Percentiles rank a stretch among this genome's conserved stretches.
These are phyloP conservation scores for Invenusta paracnida DNA, from an alignment of 2,888 invertebrate species.

Conservation along the genomic window DNA sequence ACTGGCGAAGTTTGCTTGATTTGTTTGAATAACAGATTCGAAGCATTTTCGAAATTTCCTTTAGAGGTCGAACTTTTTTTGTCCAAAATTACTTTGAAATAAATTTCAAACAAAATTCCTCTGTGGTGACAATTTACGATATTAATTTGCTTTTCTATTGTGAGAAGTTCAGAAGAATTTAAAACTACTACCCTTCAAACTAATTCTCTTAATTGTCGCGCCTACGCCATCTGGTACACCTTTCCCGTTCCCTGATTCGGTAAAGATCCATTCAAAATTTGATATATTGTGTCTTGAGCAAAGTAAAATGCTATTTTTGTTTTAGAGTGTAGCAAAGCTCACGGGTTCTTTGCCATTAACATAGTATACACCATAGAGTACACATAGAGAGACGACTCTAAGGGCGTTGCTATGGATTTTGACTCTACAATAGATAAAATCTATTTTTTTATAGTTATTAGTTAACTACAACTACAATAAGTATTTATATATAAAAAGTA, in stretches of 20 bases:
- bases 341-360: constrained; percentile 8
- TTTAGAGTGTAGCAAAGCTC: constrained; percentile 23
- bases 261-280: constrained; percentile 26
- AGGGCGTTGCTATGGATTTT: too few relatives aligned
- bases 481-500: too few relatives aligned
- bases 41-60: constrained; percentile 12
- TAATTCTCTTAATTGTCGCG: constrained; percentile 7
- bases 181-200: not conserved
- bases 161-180: constrained; percentile 8
- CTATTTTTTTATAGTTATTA: too few relatives aligned
- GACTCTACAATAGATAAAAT: too few relatives aligned
- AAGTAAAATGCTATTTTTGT: constrained; percentile 13
- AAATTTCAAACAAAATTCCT: not conserved
- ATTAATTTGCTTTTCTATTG: constrained; percentile 22
- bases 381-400: too few relatives aligned
- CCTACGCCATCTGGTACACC: constrained; percentile 19
- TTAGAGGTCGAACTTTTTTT: constrained; percentile 19
- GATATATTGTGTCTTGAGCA: constrained; percentile 15
- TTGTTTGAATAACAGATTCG: constrained; percentile 17
- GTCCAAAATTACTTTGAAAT: constrained; percentile 25
- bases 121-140: constrained; percentile 3
- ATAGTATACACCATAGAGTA: not conserved
- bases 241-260: constrained; percentile 11
- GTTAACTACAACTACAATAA: too few relatives aligned
- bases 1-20: constrained; percentile 21